Evolutionary conservation across 37 sponge, comb jelly and placozoan genomes (phyloP), one percentile per base, ranked within the genome.

Genomic region (Ianthella basta): DNA sequence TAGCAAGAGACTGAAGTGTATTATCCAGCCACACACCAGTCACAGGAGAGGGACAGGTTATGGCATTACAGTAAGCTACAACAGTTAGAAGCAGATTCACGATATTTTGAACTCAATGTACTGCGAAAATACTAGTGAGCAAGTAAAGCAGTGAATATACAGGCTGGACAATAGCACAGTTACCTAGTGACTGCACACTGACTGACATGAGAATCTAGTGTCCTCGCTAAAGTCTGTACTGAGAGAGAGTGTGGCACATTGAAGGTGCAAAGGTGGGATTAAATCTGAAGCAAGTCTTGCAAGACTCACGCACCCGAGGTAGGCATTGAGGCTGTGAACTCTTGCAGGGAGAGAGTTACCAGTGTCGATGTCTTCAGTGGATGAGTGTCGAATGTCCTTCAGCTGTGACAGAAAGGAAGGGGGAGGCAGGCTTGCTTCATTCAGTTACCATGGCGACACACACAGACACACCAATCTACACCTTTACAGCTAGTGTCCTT

Each of bases 291-390:
- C 27, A 24, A 10, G 3, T 5, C 24, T 10, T 63, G 24, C 5
- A 6, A 3, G 24, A 63, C 29, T 18, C n/a, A 39, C 65, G 60
- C 61, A 91, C 96, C 97, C 97, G 1, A 97, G 57, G 60, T 97
- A 97, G 33, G 97, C 97, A 86, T 94, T 97, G 89, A 94, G 91
- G 73, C 97, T 97, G 70, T 78, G 84, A 0, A 94, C 61, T 56
- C 23, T n/a, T 15, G 60, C 0, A 18, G 93, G 95, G 10, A 94
- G 63, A 25, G 82, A 60, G 0, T 35, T 30, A n/a, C 61, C 64
- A 63, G 59, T 80, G 55, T 82, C 87, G 20, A 88, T 60, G 74
- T 54, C 80, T 33, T 30, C 25, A 5, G 80, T 67, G 14, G 64
- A 40, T 0, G 59, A 33, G 21, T 25, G 29, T 0, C 54, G 37